phyloP scores from a whole-genome alignment of 2,113 vertebrate genomes.

The Oenanthe oenanthe region DNA sequence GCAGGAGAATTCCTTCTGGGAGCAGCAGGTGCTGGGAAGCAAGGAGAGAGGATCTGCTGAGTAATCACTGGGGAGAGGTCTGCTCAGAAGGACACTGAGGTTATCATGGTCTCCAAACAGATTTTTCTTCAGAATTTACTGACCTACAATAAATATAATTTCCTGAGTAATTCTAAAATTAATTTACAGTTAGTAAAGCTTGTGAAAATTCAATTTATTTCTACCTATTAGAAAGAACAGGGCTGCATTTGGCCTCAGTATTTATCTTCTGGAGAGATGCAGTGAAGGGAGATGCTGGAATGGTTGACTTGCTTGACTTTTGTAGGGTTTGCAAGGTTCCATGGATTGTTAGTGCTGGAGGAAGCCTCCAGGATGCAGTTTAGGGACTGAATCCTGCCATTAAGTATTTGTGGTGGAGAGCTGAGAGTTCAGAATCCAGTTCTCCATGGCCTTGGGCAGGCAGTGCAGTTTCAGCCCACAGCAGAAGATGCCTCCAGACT shows the following conservation, averaged over 20 bases:
- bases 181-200: not conserved
- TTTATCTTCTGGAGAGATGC: not conserved
- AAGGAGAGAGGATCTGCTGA: conserved; percentile 16
- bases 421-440: not conserved
- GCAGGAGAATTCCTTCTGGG: conserved; percentile 9
- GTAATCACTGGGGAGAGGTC: not conserved
- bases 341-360: not conserved
- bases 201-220: not conserved
- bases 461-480: not conserved
- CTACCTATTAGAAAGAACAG: not conserved
- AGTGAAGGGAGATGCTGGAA: not conserved
- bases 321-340: not conserved
- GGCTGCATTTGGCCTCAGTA: not conserved
- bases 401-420: not conserved
- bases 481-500: not conserved
- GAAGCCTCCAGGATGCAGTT: not conserved
- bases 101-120: not conserved
- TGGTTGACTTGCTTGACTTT: not conserved
- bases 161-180: not conserved
- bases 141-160: not conserved
- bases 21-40: conserved; percentile 8
- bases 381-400: not conserved
- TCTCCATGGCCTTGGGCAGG: rapidly evolving
- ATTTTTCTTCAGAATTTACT: not conserved
- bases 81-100: not conserved